Base-by-base conservation (phyloP, 2,888 invertebrate genomes). In the Trisateles emortualis region DNA sequence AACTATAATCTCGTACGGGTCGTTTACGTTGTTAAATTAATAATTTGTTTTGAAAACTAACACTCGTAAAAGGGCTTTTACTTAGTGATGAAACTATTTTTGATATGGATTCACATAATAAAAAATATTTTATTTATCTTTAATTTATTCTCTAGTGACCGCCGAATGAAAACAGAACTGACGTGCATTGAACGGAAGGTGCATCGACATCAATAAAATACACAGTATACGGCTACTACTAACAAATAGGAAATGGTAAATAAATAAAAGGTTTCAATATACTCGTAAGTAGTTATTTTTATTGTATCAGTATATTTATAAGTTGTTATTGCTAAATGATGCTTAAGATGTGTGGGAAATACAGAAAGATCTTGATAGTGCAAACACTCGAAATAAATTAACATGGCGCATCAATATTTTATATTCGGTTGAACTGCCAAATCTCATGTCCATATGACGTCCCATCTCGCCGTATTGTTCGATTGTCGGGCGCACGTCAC, bases 381-480 rank as follows among this genome's bases (percentile, higher is more conserved):
- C 22, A 39, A 30, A 3, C 17, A 43, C 29, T 43, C 22, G n/a
- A 14, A 9, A 33, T 33, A 43, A 26, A 33, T 45, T 44, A 36
- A 22, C 22, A 22, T 39, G 8, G 9, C n/a, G 26, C 24, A 45
- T 14, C 3, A 48, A 57, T 45, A 52, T 48, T 53, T 59, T 55
- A 51, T 52, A 50, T 58, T 64, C 43, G 10, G 16, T 29, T 42
- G 40, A 43, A 48, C 52, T 46, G 52, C 54, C 53, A 38, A 38
- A 65, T 57, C 48, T 59, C 61, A 43, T 45, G 49, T 41, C 45
- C 43, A n/a, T 33, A 33, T 52, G 43, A 60, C 57, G 53, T 60
- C 63, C 63, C 39, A 19, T 64, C 8, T 1, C 26, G 19, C 6
- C 59, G 69, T 61, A 79, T 81, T 79, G 81, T 79, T 67, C 19